Evolutionary conservation across 2,113 vertebrate genomes (phyloP), one percentile per base, ranked within the genome.

Genomic region (Heliornis fulica): DNA sequence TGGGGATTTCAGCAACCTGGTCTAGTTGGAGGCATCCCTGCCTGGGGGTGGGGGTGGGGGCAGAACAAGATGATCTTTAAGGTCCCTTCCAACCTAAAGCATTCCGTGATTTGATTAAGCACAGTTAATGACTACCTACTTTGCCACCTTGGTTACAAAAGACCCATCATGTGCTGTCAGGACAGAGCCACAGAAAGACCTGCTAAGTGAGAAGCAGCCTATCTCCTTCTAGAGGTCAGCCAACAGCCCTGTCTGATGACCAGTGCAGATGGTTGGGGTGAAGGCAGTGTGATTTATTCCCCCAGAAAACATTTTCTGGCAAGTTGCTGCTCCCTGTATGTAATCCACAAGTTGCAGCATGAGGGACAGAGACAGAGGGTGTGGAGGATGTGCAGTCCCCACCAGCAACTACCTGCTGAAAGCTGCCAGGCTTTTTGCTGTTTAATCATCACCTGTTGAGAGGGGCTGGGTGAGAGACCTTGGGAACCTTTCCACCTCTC

Each of bases 181-280:
- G 19, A 53, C 70, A 76, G 17, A 61, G 36, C 34, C 66, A 3
- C 12, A 68, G 9, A 65, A 7, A 18, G 14, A 31, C 4, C 5
- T 6, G 0, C 9, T 13, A 68, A 4, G 2, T 31, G 2, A 25
- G 3, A 81, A 4, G 7, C 32, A 83, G 13, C 3, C 43, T 40
- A 5, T 4, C 20, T 9, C 32, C 28, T 43, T 13, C 16, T 36
- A 54, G 20, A 41, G 13, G 59, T 72, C 25, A 40, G 51, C 48
- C 59, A 23, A 41, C 22, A 69, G 4, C n/a, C 26, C 53, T n/a
- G 19, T 32, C 19, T 26, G 31, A 89, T 36, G 25, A 69, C 10
- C 16, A 50, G 11, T 41, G 54, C 59, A 70, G 76, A 45, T 74
- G 45, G 66, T 90, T 54, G 25, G 38, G 22, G 80, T 66, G 50